Base-by-base conservation (phyloP, 23 tunicate species). In the Ascidia mentula region DNA sequence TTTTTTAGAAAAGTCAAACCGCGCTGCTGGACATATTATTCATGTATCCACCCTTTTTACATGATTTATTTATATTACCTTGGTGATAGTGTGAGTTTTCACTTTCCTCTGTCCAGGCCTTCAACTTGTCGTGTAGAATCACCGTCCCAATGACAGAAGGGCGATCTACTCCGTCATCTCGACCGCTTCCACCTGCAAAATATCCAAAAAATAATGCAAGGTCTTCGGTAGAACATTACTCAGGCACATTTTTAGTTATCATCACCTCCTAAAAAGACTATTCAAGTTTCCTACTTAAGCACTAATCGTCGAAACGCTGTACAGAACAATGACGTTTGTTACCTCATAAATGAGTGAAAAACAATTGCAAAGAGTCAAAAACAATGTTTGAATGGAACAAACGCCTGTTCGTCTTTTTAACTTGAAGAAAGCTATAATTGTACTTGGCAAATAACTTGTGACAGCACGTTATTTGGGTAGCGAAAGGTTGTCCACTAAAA, bases 81-180 rank as follows among this genome's bases (percentile, higher is more conserved):
- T 88, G 93, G 38, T 88, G 93, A 40, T 88, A 88, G 73, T 88
- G 93, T 32, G 45, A 61, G 31, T 71, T 40, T 24, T 34, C 42
- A 6, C 74, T 78, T 53, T 78, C 78, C 30, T 69, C 87, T 26
- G 79, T 69, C 93, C 93, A 88, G 0, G 93, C 93, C 2, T 69
- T 45, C 13, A 77, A 36, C 72, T 88, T 88, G 75, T 82, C 93
- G 39, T 88, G 87, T 30, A 88, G 53, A 46, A 88, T 88, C 31
- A 88, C 93, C 13, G 45, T 71, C 5, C 93, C 93, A 45, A 88
- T 83, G 6, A 88, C 93, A 36, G 85, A 32, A 0, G 61, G 36
- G 0, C 46, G 0, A 20, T 78, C 45, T 38, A 32, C 70, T 0
- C 37, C 72, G 22, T 37, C 73, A 18, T 73, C 36, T 20, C 83